A percentile compares a stretch with the other conserved stretches of the same genome.
These are phyloP conservation scores for Acrocephalus arundinaceus DNA, from an alignment of 2,113 vertebrate genomes.

Conservation along the genomic window DNA sequence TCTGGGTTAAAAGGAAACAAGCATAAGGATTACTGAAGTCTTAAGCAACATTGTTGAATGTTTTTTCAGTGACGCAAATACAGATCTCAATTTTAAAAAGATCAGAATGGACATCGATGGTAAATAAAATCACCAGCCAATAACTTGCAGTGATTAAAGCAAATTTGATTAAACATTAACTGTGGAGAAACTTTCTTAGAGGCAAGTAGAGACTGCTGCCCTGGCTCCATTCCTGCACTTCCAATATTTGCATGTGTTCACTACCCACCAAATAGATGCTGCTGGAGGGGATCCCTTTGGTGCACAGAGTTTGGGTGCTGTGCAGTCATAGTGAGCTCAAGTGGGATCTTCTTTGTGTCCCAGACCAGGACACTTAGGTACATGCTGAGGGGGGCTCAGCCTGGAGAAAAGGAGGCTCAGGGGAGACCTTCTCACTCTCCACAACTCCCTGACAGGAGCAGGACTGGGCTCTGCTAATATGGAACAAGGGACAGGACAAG, in stretches of 20 bases:
- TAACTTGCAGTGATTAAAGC: slow-evolving; percentile 28
- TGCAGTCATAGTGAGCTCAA: neutral
- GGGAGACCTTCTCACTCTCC: neutral
- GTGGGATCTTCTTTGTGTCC: neutral
- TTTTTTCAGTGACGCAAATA: slow-evolving; percentile 50
- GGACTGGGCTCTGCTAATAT: neutral
- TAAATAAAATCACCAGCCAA: slow-evolving; percentile 44
- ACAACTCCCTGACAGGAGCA: neutral
- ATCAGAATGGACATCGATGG: slow-evolving; percentile 4
- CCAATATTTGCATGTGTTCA: neutral
- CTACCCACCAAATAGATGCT: fast-evolving
- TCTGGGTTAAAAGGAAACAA: slow-evolving; percentile 57
- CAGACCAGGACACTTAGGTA: neutral
- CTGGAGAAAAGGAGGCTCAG: neutral
- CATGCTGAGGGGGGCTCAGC: neutral
- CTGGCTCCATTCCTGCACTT: neutral
- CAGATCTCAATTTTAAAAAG: slow-evolving; percentile 38
- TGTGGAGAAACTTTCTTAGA: slow-evolving; percentile 34
- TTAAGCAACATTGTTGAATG: slow-evolving; percentile 55
- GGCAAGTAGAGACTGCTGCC: slow-evolving; percentile 3
- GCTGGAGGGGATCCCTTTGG: neutral
- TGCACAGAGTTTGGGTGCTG: neutral
- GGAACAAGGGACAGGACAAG: neutral
- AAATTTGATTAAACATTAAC: slow-evolving; percentile 66
- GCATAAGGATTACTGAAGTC: slow-evolving; percentile 27